These are phyloP conservation scores for Myotis vivesi DNA, from an alignment of 2,797 vertebrate genomes.

Conservation along the genomic window DNA sequence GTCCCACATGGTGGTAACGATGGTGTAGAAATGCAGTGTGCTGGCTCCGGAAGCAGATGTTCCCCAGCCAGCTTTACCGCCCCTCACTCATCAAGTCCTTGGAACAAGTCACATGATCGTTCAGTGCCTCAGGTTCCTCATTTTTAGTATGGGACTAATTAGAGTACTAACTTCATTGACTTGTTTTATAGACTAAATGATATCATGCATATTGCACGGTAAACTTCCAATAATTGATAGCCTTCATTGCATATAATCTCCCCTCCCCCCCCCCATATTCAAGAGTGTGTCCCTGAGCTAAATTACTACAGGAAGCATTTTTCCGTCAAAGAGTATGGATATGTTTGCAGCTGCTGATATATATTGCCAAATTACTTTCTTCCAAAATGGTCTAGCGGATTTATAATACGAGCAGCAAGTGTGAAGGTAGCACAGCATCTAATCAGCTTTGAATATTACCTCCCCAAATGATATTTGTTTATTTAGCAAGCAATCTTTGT, in stretches of 20 bases:
- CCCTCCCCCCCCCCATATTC: not conserved
- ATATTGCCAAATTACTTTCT: not conserved
- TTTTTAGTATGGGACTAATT: not conserved
- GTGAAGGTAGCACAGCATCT: not conserved
- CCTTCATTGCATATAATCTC: not conserved
- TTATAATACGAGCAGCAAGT: not conserved
- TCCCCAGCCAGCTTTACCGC: not conserved
- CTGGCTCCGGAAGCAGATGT: not conserved
- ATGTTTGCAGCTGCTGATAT: not conserved
- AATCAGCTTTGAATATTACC: not conserved
- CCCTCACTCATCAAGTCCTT: not conserved
- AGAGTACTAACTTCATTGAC: not conserved
- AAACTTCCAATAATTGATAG: not conserved
- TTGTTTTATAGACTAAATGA: not conserved
- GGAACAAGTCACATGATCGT: not conserved
- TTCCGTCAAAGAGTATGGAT: not conserved
- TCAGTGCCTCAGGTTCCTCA: not conserved
- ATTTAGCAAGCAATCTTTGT: not conserved
- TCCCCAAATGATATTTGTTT: not conserved
- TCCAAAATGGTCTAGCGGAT: not conserved
- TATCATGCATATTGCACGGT: not conserved
- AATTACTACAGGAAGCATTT: not conserved
- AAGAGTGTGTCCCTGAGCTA: not conserved
- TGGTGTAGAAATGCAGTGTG: not conserved
- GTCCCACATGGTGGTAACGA: not conserved